Conservation (phyloP, 2,888 invertebrate species). For the Campoplex capitator region DNA sequence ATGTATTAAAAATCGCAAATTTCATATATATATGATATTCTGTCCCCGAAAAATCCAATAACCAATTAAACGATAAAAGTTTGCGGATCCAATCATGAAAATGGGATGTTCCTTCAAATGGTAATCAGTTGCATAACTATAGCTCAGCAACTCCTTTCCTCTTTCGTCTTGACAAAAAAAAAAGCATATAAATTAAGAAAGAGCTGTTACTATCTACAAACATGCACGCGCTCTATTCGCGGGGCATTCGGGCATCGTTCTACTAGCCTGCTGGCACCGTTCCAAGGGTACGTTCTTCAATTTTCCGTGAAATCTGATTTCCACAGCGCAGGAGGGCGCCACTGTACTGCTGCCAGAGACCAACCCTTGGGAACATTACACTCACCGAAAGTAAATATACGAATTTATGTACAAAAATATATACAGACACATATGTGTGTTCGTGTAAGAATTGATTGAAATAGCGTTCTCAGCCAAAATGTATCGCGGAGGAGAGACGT, state of each 20-base stretch:
- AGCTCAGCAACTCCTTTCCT: neutral
- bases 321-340: slow-evolving; percentile 32
- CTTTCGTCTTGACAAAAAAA: slow-evolving; percentile 1
- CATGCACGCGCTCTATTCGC: slow-evolving; percentile 11
- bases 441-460: neutral
- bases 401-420: neutral
- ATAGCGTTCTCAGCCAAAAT: slow-evolving; percentile 2
- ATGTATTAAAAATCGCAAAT: too few relatives aligned
- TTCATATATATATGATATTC: too few relatives aligned
- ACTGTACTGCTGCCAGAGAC: slow-evolving; percentile 19
- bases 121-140: neutral
- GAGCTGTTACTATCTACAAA: slow-evolving; percentile 18
- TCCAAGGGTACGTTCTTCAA: slow-evolving; percentile 73
- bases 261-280: slow-evolving; percentile 66
- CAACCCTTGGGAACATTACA: slow-evolving; percentile 35
- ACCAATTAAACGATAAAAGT: neutral
- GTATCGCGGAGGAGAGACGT: slow-evolving; percentile 6
- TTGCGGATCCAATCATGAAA: slow-evolving; percentile 1
- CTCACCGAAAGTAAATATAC: neutral
- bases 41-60: neutral
- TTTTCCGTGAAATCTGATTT: slow-evolving; percentile 74
- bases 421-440: neutral
- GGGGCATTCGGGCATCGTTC: slow-evolving; percentile 37
- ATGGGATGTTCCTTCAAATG: slow-evolving; percentile 2
- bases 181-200: slow-evolving; percentile 35